Conservation (phyloP, 2,113 vertebrate genomes). For the Lagopus muta region DNA sequence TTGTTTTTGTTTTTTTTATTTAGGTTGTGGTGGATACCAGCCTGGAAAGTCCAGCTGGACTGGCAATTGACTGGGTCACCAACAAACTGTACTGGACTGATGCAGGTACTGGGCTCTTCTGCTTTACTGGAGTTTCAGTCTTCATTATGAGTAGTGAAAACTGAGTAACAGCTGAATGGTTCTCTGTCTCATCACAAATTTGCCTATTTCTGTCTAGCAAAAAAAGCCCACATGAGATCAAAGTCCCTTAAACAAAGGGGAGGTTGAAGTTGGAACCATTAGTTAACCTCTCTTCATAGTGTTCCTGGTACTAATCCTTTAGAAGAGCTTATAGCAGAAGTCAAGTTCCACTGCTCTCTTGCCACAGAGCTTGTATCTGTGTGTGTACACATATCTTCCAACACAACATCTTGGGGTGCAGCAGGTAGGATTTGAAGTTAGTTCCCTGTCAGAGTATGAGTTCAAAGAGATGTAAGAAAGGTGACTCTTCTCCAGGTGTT, state of each 20-base stretch:
- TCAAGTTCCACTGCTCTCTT: neutral
- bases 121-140: neutral
- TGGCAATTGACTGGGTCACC: slow-evolving; percentile 98
- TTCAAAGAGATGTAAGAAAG: neutral
- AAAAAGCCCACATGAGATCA: neutral
- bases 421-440: neutral
- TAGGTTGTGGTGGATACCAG: slow-evolving; percentile 97
- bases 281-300: neutral
- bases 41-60: slow-evolving; percentile 96
- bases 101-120: slow-evolving; percentile 83
- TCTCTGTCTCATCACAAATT: neutral
- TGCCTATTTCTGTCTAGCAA: neutral
- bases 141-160: neutral
- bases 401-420: neutral
- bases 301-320: neutral
- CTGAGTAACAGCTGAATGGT: neutral
- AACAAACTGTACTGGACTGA: slow-evolving; percentile 98
- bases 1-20: slow-evolving; percentile 63
- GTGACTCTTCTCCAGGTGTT: neutral
- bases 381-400: neutral
- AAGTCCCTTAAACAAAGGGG: neutral
- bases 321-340: neutral
- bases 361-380: neutral
- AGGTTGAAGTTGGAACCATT: neutral
- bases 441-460: neutral